Evolutionary conservation across 2,888 invertebrate species (phyloP).

Genomic region (Pomacea canaliculata): DNA sequence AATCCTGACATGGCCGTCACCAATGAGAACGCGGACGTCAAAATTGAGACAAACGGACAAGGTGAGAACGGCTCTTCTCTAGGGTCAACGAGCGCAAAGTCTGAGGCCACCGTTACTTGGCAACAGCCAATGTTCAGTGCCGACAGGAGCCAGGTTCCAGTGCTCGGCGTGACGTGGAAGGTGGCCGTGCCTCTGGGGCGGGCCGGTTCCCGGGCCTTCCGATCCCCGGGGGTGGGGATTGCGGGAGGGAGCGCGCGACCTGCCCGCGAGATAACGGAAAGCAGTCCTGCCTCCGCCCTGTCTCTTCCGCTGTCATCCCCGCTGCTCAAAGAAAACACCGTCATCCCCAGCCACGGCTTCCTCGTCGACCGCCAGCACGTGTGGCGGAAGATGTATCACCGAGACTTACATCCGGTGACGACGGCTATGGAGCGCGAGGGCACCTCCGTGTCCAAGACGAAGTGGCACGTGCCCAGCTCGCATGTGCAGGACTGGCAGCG

Average conservation of each 20-base stretch:
- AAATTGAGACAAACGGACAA: background rate
- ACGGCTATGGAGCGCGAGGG: constrained; percentile 37
- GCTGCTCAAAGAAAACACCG: background rate
- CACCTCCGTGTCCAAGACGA: constrained; percentile 32
- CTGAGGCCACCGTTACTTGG: constrained; percentile 9
- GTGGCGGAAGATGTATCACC: constrained; percentile 12
- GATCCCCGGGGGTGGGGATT: background rate
- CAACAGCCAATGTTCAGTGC: constrained; percentile 18
- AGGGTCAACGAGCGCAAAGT: background rate
- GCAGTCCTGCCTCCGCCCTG: background rate
- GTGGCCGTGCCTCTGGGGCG: constrained; percentile 16
- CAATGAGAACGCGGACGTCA: background rate
- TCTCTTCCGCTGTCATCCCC: background rate
- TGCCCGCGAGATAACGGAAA: background rate
- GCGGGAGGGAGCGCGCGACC: background rate
- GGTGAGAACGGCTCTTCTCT: background rate
- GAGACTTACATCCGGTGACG: constrained; percentile 35
- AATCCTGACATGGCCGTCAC: background rate
- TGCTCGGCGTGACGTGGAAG: constrained; percentile 35
- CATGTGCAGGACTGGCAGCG: constrained; percentile 11
- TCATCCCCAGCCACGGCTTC: background rate
- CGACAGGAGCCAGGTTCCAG: constrained; percentile 21
- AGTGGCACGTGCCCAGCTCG: constrained; percentile 30
- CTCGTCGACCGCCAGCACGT: background rate
- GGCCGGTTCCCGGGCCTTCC: background rate